Evolutionary conservation across 2,113 vertebrate species (phyloP).

Genomic region (Rattus rattus): DNA sequence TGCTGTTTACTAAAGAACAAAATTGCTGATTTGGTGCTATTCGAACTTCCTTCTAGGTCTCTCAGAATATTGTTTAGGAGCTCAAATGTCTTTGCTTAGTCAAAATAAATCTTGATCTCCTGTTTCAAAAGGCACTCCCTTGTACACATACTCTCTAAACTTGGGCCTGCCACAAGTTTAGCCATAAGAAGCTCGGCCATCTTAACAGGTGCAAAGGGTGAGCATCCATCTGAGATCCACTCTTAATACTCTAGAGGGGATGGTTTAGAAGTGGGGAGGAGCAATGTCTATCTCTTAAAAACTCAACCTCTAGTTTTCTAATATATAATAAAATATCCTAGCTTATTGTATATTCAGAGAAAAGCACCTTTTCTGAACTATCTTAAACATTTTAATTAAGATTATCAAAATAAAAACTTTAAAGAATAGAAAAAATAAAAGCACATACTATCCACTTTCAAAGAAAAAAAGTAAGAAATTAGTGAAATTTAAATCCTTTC

Average conservation of each 20-base stretch:
- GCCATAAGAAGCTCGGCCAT: neutral
- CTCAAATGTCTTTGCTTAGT: neutral
- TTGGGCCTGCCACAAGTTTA: neutral
- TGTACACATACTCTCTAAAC: neutral
- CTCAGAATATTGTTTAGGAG: neutral
- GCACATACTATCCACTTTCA: constrained; percentile 51
- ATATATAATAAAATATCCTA: constrained; percentile 45
- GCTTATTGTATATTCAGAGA: neutral
- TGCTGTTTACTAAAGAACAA: neutral
- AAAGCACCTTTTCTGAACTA: constrained; percentile 49
- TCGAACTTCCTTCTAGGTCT: constrained; percentile 21
- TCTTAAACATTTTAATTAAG: constrained; percentile 47
- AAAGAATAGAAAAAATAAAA: constrained; percentile 32
- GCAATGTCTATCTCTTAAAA: neutral
- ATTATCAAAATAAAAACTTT: constrained; percentile 44
- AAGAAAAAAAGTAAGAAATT: constrained; percentile 54
- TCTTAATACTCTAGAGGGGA: constrained; percentile 35
- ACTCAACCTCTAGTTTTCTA: constrained; percentile 26
- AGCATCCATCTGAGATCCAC: neutral
- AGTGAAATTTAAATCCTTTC: constrained; percentile 55
- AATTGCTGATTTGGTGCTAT: neutral
- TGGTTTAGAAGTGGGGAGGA: neutral
- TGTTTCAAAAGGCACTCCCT: neutral
- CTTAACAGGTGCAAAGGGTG: neutral
- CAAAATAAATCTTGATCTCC: constrained; percentile 26